phyloP scores from a whole-genome alignment of 2,888 invertebrate genomes.

The Chalcosyrphus nemorum region DNA sequence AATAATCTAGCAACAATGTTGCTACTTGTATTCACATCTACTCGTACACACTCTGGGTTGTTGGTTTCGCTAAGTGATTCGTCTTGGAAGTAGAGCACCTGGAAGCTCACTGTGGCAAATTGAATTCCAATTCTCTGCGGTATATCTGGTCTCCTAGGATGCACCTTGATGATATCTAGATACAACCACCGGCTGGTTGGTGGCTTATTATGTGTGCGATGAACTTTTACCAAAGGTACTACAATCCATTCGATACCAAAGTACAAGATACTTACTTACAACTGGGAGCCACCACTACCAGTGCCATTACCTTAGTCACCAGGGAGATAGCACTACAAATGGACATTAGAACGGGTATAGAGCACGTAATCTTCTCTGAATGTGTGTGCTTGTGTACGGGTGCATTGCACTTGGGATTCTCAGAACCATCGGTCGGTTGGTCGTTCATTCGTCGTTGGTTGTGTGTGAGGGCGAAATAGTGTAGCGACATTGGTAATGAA shows the following conservation, averaged over 20 bases:
- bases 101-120: conserved; percentile 33
- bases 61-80: conserved; percentile 10
- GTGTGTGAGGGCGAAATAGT: conserved; percentile 26
- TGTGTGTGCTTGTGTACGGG: conserved; percentile 40
- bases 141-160: neutral
- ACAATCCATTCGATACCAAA: conserved; percentile 38
- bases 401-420: conserved; percentile 59
- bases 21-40: conserved; percentile 51
- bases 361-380: conserved; percentile 54
- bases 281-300: neutral
- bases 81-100: conserved; percentile 52
- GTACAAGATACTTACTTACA: conserved; percentile 66
- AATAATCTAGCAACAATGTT: conserved; percentile 63
- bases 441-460: too few relatives aligned
- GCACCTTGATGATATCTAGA: too few relatives aligned
- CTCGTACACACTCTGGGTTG: conserved; percentile 43
- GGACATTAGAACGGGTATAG: conserved; percentile 67
- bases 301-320: neutral
- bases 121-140: conserved; percentile 45
- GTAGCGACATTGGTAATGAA: conserved; percentile 70
- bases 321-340: conserved; percentile 43
- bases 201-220: conserved; percentile 72
- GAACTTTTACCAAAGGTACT: conserved; percentile 64
- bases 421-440: neutral
- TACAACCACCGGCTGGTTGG: conserved; percentile 8